Evolutionary conservation across 2,797 vertebrate species (phyloP), one percentile per base, ranked within the genome.

Genomic region (Enteromius radiatus): DNA sequence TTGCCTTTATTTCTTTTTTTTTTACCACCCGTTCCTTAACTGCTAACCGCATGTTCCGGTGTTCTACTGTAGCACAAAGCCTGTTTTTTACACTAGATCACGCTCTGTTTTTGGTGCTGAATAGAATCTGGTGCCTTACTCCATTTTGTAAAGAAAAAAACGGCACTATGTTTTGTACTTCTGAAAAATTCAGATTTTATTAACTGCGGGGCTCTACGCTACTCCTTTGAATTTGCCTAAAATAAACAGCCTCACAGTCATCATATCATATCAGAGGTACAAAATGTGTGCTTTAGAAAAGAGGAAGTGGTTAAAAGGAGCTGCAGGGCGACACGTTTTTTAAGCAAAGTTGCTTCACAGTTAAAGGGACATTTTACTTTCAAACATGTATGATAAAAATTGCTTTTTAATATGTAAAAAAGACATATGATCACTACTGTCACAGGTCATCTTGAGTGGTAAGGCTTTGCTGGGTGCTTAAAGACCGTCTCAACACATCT

Each of bases 101-200:
- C 63, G 77, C 78, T 86, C 82, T 84, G 74, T 54, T 86, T 84
- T 87, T 91, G 95, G 97, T 97, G 97, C 97, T 97, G 95, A 95
- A 95, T 95, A 95, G 93, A 95, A 91, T 92, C 93, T 89, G 93
- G 96, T 97, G 97, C 97, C 97, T 99, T 98, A 99, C 92, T 93
- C 28, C 33, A 23, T 76, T 81, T 84, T 80, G 87, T 92, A 92
- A 90, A 90, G 69, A 91, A 91, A 88, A 91, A 91, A 88, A 86
- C 86, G 81, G 80, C 56, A 81, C 86, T 84, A 74, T 49, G 73
- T 87, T 91, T 75, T 87, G 78, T 86, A 54, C 92, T 52, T 63
- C 3, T 1, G 5, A 38, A 61, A 82, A 76, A 77, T 64, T 26
- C 59, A 64, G 19, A 63, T 74, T 81, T 80, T 54, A 19, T 15